Evolutionary conservation across 2,888 invertebrate genomes (phyloP), one percentile per base, ranked within the genome.

Genomic region (Himalopsyche japonica): DNA sequence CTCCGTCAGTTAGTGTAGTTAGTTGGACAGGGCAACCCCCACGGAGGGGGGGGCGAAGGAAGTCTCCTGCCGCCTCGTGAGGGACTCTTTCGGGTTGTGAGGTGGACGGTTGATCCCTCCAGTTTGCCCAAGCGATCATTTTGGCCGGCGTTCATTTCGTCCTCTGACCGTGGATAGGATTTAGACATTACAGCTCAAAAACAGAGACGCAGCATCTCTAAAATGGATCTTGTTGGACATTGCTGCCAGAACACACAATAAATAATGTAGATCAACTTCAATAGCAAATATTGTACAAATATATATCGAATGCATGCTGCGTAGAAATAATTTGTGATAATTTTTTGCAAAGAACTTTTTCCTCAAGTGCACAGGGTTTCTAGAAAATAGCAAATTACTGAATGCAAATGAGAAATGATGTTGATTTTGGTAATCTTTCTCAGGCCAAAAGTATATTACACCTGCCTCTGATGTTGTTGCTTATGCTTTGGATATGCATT

Each of bases 401-500:
- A 81, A 24, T 85, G 49, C 78, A 83, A 70, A 70, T 81, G 49
- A 81, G 70, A 70, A 3, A 70, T 70, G 70, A 70, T 27, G 27
- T 70, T 70, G 27, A 81, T 77, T 84, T 87, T 87, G 82, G 91
- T 84, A 83, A 92, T 91, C 90, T 92, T 92, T 92, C 91, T 86
- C 92, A 92, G 92, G 92, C 92, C 90, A 89, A 91, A 92, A 92
- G 90, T 91, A 91, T 92, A 91, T 92, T 92, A 90, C 91, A 92
- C 92, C 91, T 92, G 90, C 92, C 92, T 91, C 91, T 92, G 92
- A 92, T 92, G 92, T 92, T 92, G 92, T 92, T 92, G 92, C 91
- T 93, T 92, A 92, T 92, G 92, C 92, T 93, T 93, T 93, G 92
- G 92, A 92, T 93, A 90, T 92, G 92, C 92, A 92, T 93, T 90